These are phyloP conservation scores for Pollicipes pollicipes DNA, from an alignment of 1,140 invertebrate species.

Conservation along the genomic window DNA sequence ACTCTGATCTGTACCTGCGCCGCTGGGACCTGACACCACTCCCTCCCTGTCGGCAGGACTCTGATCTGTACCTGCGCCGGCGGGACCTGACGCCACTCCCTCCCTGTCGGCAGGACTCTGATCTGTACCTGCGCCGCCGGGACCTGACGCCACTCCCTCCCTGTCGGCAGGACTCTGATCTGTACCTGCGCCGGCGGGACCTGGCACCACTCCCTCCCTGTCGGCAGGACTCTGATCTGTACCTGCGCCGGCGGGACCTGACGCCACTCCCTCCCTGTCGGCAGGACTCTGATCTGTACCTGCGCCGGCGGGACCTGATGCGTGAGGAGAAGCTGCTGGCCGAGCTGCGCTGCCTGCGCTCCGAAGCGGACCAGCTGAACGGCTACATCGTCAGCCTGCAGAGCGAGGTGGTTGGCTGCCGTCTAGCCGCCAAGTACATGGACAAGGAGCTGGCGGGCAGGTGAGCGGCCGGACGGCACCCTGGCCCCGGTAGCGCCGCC, in stretches of 20 bases:
- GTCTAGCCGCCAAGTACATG: slow-evolving; percentile 63
- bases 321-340: slow-evolving; percentile 32
- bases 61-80: neutral
- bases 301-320: slow-evolving; percentile 26
- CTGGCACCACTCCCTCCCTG: neutral
- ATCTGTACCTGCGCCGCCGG: too few relatives aligned
- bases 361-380: slow-evolving; percentile 49
- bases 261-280: neutral
- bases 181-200: neutral
- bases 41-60: neutral
- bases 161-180: slow-evolving; percentile 1
- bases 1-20: too few relatives aligned
- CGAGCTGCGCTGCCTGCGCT: slow-evolving; percentile 43
- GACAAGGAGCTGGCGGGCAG: slow-evolving; percentile 68
- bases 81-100: neutral
- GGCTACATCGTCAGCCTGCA: slow-evolving; percentile 51
- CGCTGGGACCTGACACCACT: too few relatives aligned
- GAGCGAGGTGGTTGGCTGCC: slow-evolving; percentile 61
- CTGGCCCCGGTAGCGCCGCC: too few relatives aligned
- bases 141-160: too few relatives aligned
- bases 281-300: slow-evolving; percentile 27
- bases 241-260: neutral
- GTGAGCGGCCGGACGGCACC: slow-evolving; percentile 27
- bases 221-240: neutral
- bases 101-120: neutral